These are phyloP conservation scores for Genyomyrus donnyi DNA, from an alignment of 2,113 vertebrate species.

Conservation along the genomic window DNA sequence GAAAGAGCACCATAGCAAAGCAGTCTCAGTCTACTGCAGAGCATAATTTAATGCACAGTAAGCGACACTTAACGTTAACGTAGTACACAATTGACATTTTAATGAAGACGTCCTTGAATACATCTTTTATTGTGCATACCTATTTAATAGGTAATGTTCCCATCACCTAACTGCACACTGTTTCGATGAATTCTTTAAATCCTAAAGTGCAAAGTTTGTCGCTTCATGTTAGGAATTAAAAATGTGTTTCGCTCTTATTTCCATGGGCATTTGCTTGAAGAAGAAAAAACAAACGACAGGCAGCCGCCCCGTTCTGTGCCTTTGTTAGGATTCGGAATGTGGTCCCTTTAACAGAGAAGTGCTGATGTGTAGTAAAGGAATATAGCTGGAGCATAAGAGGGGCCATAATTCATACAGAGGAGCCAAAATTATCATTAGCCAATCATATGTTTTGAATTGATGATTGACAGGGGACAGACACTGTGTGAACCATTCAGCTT, in stretches of 20 bases:
- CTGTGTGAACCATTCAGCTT: not conserved
- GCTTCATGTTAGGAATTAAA: slow-evolving; percentile 1
- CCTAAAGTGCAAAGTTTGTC: slow-evolving; percentile 15
- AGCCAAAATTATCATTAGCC: not conserved
- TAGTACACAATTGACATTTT: not conserved
- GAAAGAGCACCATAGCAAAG: slow-evolving; percentile 7
- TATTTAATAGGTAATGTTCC: not conserved
- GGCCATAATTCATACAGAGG: not conserved
- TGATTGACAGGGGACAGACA: not conserved
- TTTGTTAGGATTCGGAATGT: not conserved
- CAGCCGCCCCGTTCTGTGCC: not conserved
- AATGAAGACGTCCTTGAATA: not conserved
- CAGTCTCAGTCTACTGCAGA: not conserved
- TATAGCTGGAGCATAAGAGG: not conserved
- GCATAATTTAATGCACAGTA: slow-evolving; percentile 11
- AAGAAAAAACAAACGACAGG: not conserved
- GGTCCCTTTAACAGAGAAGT: slow-evolving; percentile 28
- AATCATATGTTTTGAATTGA: not conserved
- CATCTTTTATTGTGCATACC: not conserved
- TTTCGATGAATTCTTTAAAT: not conserved
- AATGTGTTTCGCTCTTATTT: not conserved
- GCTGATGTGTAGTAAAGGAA: slow-evolving; percentile 13
- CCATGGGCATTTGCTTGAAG: not conserved
- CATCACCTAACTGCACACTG: not conserved
- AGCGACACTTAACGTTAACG: not conserved